Conservation (phyloP, 2,113 vertebrate genomes). For the Corapipo altera region DNA sequence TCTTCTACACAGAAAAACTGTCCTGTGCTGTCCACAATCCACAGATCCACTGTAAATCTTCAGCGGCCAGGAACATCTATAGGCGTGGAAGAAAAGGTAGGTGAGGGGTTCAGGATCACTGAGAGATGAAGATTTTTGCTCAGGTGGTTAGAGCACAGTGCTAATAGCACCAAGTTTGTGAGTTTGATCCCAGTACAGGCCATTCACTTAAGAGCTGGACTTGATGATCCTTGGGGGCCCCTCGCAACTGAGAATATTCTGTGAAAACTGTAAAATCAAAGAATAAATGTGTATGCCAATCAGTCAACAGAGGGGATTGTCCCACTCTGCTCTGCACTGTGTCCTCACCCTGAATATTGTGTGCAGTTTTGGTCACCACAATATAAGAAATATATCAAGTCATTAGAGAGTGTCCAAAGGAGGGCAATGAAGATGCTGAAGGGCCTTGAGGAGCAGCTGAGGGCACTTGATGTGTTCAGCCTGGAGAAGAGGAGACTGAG, state of each 20-base stretch:
- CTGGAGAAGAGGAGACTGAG: not conserved
- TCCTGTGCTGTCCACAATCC: not conserved
- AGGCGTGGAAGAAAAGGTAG: not conserved
- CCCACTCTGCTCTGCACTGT: not conserved
- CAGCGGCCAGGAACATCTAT: not conserved
- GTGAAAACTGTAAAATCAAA: not conserved
- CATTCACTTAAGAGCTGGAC: not conserved
- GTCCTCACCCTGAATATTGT: not conserved
- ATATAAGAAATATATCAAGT: not conserved
- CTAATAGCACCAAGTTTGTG: not conserved
- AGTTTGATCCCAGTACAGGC: not conserved
- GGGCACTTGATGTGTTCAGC: not conserved
- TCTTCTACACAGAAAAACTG: no score
- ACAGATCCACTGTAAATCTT: not conserved
- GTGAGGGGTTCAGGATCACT: not conserved
- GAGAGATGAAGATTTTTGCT: not conserved
- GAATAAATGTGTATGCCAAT: not conserved
- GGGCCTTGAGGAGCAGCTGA: not conserved
- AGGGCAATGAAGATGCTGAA: not conserved
- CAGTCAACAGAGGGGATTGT: not conserved
- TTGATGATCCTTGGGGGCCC: not conserved
- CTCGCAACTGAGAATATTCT: not conserved
- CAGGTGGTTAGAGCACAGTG: not conserved
- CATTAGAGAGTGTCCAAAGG: not conserved
- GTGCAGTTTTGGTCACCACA: not conserved